phyloP scores from a whole-genome alignment of 2,888 invertebrate species.

The Leucoptera coffeella region DNA sequence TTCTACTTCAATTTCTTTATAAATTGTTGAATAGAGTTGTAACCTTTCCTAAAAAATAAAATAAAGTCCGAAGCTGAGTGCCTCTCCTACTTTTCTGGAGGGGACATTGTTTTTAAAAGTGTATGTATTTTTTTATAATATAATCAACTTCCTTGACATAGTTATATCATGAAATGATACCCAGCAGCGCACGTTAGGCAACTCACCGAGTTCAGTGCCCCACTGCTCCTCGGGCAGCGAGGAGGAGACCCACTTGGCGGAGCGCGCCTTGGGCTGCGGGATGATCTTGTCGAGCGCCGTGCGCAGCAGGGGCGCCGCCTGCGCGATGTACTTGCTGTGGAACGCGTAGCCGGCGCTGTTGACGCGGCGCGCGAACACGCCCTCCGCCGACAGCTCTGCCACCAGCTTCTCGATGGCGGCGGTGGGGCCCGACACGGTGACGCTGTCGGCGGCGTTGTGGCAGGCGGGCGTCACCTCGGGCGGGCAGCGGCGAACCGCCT shows the following conservation, averaged over 20 bases:
- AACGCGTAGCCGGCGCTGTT: constrained; percentile 89
- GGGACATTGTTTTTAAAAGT: too few species aligned
- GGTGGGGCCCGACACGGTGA: constrained; percentile 83
- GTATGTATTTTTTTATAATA: too few species aligned
- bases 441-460: constrained; percentile 91
- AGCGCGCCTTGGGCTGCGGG: constrained; percentile 70
- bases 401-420: constrained; percentile 64
- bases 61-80: too few species aligned
- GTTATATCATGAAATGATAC: too few species aligned
- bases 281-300: constrained; percentile 76
- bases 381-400: constrained; percentile 62
- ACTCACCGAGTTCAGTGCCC: constrained; percentile 44
- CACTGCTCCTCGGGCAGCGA: constrained; percentile 85
- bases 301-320: constrained; percentile 76
- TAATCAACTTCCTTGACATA: too few species aligned
- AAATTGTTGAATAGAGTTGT: too few species aligned
- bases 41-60: too few species aligned
- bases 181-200: too few species aligned
- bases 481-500: constrained; percentile 67
- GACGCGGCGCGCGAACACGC: constrained; percentile 78
- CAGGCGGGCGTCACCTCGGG: constrained; percentile 81
- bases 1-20: too few species aligned
- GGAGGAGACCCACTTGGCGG: constrained; percentile 84
- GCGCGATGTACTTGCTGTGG: constrained; percentile 86
- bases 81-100: too few species aligned